These are phyloP conservation scores for Aleiodes alternator DNA, from an alignment of 2,888 invertebrate species.

Conservation along the genomic window DNA sequence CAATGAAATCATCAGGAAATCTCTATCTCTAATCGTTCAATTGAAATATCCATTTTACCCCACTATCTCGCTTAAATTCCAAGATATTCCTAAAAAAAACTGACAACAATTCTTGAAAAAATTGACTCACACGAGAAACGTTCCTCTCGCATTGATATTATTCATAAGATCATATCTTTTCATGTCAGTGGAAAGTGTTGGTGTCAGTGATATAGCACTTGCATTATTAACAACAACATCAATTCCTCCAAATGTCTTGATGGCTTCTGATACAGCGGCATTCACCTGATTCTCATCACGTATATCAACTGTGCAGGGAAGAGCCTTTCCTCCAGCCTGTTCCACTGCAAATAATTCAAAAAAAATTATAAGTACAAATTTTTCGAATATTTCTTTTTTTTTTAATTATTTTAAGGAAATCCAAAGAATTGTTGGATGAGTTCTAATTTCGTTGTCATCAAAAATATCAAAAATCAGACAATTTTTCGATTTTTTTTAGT, in stretches of 20 bases:
- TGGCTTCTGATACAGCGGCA: slow-evolving; percentile 84
- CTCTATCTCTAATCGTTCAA: too few species aligned
- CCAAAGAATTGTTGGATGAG: too few species aligned
- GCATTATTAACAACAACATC: slow-evolving; percentile 98
- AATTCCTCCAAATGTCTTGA: slow-evolving; percentile 94
- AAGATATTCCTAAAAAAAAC: background rate
- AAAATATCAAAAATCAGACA: background rate
- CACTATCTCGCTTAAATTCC: too few species aligned
- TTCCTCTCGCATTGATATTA: slow-evolving; percentile 94
- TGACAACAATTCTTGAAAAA: slow-evolving; percentile 2
- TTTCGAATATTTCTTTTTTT: too few species aligned
- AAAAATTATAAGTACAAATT: too few species aligned
- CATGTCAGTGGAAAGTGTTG: slow-evolving; percentile 92
- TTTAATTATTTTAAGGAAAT: too few species aligned
- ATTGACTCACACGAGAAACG: slow-evolving; percentile 89
- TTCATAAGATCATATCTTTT: slow-evolving; percentile 98
- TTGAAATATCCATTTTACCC: too few species aligned
- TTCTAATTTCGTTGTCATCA: too few species aligned
- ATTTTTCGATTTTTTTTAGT: too few species aligned
- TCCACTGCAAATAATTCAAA: slow-evolving; percentile 81
- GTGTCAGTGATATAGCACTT: slow-evolving; percentile 92
- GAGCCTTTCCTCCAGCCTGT: slow-evolving; percentile 88
- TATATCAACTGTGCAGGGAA: slow-evolving; percentile 93
- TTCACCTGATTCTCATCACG: slow-evolving; percentile 87
- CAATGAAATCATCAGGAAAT: too few species aligned